Base-by-base conservation (phyloP, 2,797 vertebrate genomes). In the Peromyscus melanophrys region DNA sequence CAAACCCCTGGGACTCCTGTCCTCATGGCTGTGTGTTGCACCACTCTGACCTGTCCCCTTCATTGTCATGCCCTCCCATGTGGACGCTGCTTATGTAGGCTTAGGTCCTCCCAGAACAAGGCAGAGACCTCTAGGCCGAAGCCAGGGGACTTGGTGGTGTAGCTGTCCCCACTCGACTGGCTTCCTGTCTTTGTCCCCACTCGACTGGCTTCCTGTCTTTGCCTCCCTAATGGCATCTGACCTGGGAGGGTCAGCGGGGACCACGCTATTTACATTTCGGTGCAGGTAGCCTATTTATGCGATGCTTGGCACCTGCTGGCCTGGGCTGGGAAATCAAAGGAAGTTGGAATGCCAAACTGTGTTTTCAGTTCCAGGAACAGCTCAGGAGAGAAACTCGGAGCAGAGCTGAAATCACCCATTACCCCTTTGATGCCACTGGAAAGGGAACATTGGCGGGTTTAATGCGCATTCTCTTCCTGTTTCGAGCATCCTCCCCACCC, bases 391-490 rank as follows among this genome's bases (percentile, higher is more conserved):
- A 12, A 89, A 94, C 97, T 86, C 78, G 0, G 0, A 71, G 94
- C 81, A 43, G 31, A 61, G 2, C 0, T 0, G 71, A 96, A 97
- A 84, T 81, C 95, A 61, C 83, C 93, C 93, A 73, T 83, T 63
- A 21, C 95, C 95, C 97, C 95, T 96, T 94, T 97, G 98, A 97
- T 98, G 95, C 96, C 55, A 0, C 96, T 95, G 81, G 0, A 96
- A 98, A 94, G 97, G 92, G 97, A 96, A 61, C 37, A 78, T 97
- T 94, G 96, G 95, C 93, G 83, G 97, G 89, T 97, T 97, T 96
- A 82, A 77, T 83, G 89, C 92, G 25, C 61, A 13, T 17, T 43
- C 21, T 82, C n/a, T 84, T 14, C 43, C 37, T 57, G 40, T 57
- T 46, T 37, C 61, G 21, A 27, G 69, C 69, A 59, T 96, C 86